phyloP scores from a whole-genome alignment of 2,113 vertebrate genomes.

The Syngnathus scovelli region DNA sequence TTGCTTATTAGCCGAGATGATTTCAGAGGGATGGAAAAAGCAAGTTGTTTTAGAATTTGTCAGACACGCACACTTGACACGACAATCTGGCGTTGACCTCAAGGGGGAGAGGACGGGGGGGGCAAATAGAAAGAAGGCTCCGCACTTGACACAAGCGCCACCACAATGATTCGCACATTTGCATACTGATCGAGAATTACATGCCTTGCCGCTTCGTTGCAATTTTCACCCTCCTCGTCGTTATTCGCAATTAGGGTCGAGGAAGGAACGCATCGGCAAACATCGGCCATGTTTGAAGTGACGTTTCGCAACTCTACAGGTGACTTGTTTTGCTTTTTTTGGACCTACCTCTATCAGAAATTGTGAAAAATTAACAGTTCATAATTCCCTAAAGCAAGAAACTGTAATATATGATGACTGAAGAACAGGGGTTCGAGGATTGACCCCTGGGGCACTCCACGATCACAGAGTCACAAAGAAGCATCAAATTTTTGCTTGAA shows the following conservation, averaged over 20 bases:
- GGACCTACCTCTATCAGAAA: too few relatives aligned
- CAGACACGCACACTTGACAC: not conserved
- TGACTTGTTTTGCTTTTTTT: not conserved
- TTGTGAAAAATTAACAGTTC: too few relatives aligned
- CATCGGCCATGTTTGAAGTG: not conserved
- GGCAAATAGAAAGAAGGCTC: not conserved
- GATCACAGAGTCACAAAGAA: too few relatives aligned
- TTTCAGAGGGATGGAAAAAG: constrained; percentile 7
- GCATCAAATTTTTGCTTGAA: too few relatives aligned
- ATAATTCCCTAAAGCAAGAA: too few relatives aligned
- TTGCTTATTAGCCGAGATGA: constrained; percentile 20
- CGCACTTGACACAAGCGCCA: constrained; percentile 8
- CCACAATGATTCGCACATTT: not conserved
- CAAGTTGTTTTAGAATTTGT: not conserved
- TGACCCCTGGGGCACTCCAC: too few relatives aligned
- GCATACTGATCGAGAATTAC: constrained; percentile 4
- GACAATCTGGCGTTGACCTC: constrained; percentile 7
- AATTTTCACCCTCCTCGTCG: not conserved
- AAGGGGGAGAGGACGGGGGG: not conserved
- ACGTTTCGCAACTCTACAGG: not conserved
- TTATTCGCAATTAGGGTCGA: not conserved
- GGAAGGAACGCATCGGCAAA: not conserved
- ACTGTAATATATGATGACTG: too few relatives aligned
- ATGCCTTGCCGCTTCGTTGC: not conserved
- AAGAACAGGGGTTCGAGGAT: too few relatives aligned